Percentiles rank a stretch among this genome's conserved stretches.
Evolutionary conservation across 92 coral and sea anemone genomes (phyloP).

Genomic region (Siderastrea siderea): DNA sequence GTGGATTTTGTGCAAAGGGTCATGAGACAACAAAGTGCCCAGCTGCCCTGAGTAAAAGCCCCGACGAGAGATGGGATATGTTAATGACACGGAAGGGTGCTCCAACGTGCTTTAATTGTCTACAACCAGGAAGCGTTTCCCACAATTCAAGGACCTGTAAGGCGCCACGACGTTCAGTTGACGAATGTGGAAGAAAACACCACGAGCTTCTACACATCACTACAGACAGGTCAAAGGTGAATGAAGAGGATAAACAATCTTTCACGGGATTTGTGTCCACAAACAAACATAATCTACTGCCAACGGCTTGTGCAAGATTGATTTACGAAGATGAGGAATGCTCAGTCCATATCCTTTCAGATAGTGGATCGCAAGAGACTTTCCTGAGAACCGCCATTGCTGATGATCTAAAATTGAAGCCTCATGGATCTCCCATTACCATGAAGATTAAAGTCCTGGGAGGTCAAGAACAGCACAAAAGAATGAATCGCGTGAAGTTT

Average conservation of each 20-base stretch:
- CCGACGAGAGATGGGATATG: constrained; percentile 6
- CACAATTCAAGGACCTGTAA: background rate
- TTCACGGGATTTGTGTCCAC: background rate
- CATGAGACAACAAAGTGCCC: background rate
- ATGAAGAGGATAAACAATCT: background rate
- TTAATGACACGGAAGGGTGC: background rate
- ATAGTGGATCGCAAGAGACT: constrained; percentile 2
- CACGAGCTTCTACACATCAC: background rate
- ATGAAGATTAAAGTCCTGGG: constrained; percentile 6
- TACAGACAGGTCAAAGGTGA: background rate
- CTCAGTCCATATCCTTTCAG: background rate
- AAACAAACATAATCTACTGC: constrained; percentile 1
- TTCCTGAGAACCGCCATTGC: background rate
- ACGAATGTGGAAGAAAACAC: constrained; percentile 4
- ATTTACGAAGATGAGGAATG: background rate
- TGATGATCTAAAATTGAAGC: background rate
- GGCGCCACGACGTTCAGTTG: background rate
- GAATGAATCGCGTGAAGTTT: constrained; percentile 12
- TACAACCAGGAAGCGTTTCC: constrained; percentile 2
- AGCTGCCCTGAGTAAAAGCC: background rate
- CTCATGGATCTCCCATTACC: background rate
- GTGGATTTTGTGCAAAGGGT: background rate
- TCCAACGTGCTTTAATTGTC: constrained; percentile 16
- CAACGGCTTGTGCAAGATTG: background rate
- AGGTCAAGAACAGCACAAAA: constrained; percentile 15